Evolutionary conservation across 1,140 invertebrate species (phyloP), one percentile per base, ranked within the genome.

Genomic region (Zaprionus ghesquierei): DNA sequence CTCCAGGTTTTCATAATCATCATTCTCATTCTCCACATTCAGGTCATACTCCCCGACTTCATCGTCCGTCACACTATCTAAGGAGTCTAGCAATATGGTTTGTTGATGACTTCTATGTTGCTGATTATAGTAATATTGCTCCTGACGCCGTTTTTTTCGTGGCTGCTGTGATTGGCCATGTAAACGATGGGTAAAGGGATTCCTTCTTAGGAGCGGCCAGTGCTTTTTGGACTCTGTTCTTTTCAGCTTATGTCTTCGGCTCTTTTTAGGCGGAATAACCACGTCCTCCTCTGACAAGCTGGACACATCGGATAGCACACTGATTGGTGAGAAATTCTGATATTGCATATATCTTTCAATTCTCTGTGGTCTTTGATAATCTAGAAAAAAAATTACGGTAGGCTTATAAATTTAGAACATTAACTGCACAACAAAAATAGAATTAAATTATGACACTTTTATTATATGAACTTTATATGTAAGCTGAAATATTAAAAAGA

Each of bases 231-330:
- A 18, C 0, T 82, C 84, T 5, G 23, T 8, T 18, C 71, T 65
- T 13, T 70, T 75, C 15, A 56, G 1, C 23, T 68, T 81, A 9
- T 77, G 65, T 22, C 35, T 79, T 6, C 72, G 64, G 54, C 51
- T 25, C 51, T 69, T 82, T 5, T 80, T 70, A 6, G 77, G 68
- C 6, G 50, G 27, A 10, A 41, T 41, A 8, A 70, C 75, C 27
- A 62, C 65, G 6, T 87, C 82, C 6, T 55, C 29, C 2, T 87
- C 82, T 10, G 82, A 82, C 46, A 58, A 53, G 41, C 79, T 87
- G 5, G 82, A 87, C 10, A 87, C 84, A 68, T 87, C 84, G 22
- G 82, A 87, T 1, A 87, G 59, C 15, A 79, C 53, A 22, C 44
- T 66, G 6, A 73, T 59, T 9, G 75, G 54, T 0, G 64, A 53